phyloP scores from a whole-genome alignment of 2,888 invertebrate species.

The Sinodicranocentrus sp. region DNA sequence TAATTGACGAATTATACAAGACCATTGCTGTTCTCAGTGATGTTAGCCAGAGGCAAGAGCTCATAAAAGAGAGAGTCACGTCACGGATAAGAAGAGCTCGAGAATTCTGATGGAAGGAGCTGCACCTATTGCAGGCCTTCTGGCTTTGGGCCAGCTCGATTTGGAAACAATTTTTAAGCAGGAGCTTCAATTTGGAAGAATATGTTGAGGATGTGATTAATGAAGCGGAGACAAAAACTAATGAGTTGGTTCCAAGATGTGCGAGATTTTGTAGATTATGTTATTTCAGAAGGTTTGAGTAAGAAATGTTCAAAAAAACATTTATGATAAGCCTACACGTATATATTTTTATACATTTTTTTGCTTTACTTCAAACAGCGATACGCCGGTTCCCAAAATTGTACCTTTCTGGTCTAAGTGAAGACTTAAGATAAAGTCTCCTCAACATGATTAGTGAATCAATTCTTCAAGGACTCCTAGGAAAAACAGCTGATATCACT shows the following conservation, averaged over 20 bases:
- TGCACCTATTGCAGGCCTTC: slow-evolving; percentile 61
- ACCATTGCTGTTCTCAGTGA: slow-evolving; percentile 69
- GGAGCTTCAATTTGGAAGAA: slow-evolving; percentile 65
- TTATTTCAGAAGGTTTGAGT: slow-evolving; percentile 55
- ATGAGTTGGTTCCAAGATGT: slow-evolving; percentile 58
- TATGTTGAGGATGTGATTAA: slow-evolving; percentile 61
- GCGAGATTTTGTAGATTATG: slow-evolving; percentile 50
- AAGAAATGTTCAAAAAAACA: too few species aligned
- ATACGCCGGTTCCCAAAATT: slow-evolving; percentile 47
- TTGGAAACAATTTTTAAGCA: slow-evolving; percentile 71
- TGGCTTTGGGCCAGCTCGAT: slow-evolving; percentile 72
- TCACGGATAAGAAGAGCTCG: slow-evolving; percentile 48
- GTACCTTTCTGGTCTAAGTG: slow-evolving; percentile 15
- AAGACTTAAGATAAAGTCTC: slow-evolving; percentile 21
- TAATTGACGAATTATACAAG: slow-evolving; percentile 66
- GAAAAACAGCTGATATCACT: slow-evolving; percentile 5
- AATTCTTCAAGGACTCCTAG: background rate
- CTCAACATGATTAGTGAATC: slow-evolving; percentile 18
- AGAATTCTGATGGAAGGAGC: slow-evolving; percentile 69
- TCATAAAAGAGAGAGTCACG: slow-evolving; percentile 54
- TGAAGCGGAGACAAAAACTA: slow-evolving; percentile 55
- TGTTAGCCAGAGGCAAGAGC: slow-evolving; percentile 63
- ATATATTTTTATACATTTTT: too few species aligned
- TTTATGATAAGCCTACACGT: too few species aligned
- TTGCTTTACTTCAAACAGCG: too few species aligned